phyloP scores from a whole-genome alignment of 2,797 vertebrate species.

The Manis crassicaudata region DNA sequence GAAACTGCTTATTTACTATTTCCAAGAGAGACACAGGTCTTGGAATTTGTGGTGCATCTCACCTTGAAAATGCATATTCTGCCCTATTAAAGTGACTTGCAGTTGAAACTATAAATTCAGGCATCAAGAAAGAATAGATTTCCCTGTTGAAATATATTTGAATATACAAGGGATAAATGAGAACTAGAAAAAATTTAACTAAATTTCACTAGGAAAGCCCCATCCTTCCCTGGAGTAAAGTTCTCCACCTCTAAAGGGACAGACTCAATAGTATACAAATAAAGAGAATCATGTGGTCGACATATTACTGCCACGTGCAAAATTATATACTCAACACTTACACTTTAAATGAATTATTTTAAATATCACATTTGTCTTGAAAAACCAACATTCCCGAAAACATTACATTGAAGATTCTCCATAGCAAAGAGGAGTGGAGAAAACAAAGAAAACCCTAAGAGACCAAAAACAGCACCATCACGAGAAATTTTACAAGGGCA shows the following conservation, averaged over 20 bases:
- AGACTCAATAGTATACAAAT: neutral
- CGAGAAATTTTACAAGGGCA: neutral
- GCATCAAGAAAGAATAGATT: slow-evolving; percentile 10
- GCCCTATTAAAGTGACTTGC: neutral
- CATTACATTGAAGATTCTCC: neutral
- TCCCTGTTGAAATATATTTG: neutral
- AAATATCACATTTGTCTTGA: neutral
- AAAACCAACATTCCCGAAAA: slow-evolving; percentile 14
- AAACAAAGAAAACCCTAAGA: neutral
- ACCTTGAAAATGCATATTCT: slow-evolving; percentile 10
- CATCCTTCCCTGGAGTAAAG: neutral
- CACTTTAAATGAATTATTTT: slow-evolving; percentile 20
- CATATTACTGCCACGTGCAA: neutral
- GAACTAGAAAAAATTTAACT: neutral
- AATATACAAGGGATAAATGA: neutral
- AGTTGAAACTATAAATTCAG: neutral
- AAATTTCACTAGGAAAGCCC: neutral
- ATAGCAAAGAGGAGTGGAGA: neutral
- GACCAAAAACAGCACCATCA: neutral
- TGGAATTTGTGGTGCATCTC: neutral
- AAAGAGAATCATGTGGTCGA: neutral
- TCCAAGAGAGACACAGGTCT: neutral
- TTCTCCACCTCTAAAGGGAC: neutral
- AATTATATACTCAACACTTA: neutral
- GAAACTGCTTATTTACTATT: neutral